Percentiles rank a stretch among this genome's conserved stretches.
Evolutionary conservation across 64 coral and sea anemone species (phyloP).

Genomic region (Montipora capricornis): DNA sequence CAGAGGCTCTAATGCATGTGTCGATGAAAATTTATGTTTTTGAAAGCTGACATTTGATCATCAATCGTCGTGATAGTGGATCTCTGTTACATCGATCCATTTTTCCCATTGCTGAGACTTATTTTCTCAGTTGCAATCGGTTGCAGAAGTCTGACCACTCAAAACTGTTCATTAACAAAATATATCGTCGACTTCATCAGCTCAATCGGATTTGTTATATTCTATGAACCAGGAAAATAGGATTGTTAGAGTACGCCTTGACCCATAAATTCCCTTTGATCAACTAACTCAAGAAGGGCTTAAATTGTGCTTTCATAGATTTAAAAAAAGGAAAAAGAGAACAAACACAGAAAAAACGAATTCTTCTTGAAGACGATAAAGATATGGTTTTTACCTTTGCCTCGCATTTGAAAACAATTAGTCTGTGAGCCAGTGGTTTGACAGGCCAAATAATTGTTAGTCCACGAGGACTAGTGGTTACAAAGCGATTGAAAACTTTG

Average conservation of each 20-base stretch:
- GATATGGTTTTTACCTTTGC: too few relatives aligned
- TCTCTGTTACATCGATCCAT: neutral
- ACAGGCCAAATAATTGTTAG: too few relatives aligned
- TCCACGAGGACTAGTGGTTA: too few relatives aligned
- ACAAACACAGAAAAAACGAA: neutral
- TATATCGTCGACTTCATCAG: conserved; percentile 1
- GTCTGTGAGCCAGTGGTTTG: too few relatives aligned
- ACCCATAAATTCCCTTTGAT: neutral
- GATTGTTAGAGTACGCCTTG: neutral
- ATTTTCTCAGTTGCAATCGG: neutral
- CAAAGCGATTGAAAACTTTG: too few relatives aligned
- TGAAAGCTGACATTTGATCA: neutral
- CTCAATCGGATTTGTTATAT: conserved; percentile 38
- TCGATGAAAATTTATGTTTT: neutral
- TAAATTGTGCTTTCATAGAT: neutral
- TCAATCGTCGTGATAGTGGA: neutral
- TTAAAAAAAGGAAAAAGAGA: neutral
- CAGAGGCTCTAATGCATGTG: neutral
- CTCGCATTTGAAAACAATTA: too few relatives aligned
- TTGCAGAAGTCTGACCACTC: neutral
- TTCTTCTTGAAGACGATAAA: neutral
- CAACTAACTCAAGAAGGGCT: neutral
- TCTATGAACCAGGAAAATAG: conserved; percentile 1
- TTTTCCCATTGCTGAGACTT: neutral
- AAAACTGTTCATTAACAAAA: neutral